These are phyloP conservation scores for Lagopus leucura DNA, from an alignment of 2,113 vertebrate genomes.

Conservation along the genomic window DNA sequence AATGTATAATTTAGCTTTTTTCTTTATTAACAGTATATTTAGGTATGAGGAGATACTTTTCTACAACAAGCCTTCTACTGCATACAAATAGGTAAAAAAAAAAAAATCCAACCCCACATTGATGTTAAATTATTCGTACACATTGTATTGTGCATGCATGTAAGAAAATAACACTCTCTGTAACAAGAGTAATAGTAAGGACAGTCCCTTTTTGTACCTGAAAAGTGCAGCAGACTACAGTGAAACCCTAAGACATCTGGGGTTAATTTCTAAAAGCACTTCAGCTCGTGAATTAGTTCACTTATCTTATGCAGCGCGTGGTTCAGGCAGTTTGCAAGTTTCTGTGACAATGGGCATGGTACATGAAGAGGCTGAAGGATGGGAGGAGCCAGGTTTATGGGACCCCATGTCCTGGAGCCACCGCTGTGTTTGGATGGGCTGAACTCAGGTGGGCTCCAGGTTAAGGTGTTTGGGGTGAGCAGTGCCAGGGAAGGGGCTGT, in stretches of 20 bases:
- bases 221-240: slow-evolving; percentile 66
- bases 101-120: slow-evolving; percentile 68
- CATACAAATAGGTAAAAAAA: slow-evolving; percentile 76
- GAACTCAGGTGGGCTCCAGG: background rate
- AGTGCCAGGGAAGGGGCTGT: accelerated
- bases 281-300: slow-evolving; percentile 21
- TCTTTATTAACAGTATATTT: slow-evolving; percentile 74
- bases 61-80: slow-evolving; percentile 77
- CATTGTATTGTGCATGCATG: slow-evolving; percentile 75
- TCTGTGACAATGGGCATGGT: background rate
- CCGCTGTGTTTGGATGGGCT: background rate
- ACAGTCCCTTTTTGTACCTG: slow-evolving; percentile 74
- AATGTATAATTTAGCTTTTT: slow-evolving; percentile 75
- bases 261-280: slow-evolving; percentile 49
- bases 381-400: background rate
- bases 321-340: slow-evolving; percentile 2
- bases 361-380: background rate
- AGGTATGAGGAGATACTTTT: slow-evolving; percentile 73
- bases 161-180: slow-evolving; percentile 77
- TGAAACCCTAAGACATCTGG: slow-evolving; percentile 33
- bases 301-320: background rate
- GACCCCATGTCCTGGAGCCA: background rate
- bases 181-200: slow-evolving; percentile 76
- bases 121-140: slow-evolving; percentile 73
- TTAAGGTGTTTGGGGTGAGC: background rate